Percentiles rank a stretch among this genome's conserved stretches.
Evolutionary conservation across 2,888 invertebrate genomes (phyloP).

Genomic region (Pterobdella sp.): DNA sequence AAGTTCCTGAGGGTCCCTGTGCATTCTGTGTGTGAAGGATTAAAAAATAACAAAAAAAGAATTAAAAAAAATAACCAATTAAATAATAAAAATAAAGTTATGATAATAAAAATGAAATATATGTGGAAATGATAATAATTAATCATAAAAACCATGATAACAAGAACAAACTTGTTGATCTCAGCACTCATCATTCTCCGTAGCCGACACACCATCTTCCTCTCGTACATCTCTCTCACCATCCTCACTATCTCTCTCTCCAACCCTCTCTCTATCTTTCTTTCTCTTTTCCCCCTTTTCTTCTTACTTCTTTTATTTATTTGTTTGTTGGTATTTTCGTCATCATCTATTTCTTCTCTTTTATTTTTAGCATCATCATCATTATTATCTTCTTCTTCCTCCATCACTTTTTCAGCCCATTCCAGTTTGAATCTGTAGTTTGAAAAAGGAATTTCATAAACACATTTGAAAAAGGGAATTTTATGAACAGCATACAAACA

Average conservation of each 20-base stretch:
- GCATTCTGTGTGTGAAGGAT: too few relatives aligned
- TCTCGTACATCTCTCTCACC: not conserved
- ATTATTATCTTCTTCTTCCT: constrained; percentile 2
- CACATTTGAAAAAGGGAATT: not conserved
- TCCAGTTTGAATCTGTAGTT: constrained; percentile 12
- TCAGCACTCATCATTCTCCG: constrained; percentile 15
- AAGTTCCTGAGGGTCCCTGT: too few relatives aligned
- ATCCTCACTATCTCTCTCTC: constrained; percentile 4
- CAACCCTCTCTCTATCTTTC: constrained; percentile 10
- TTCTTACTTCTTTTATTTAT: not conserved
- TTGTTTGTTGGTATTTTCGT: too few relatives aligned
- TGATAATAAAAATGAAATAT: not conserved
- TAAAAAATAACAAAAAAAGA: too few relatives aligned
- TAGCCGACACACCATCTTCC: not conserved
- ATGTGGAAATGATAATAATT: not conserved
- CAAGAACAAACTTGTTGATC: not conserved
- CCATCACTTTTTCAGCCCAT: constrained; percentile 18
- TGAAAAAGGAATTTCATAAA: not conserved
- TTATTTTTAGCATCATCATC: not conserved
- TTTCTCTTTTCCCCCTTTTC: not conserved
- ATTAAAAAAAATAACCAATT: not conserved
- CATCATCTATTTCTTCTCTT: not conserved
- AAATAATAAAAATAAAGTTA: not conserved
- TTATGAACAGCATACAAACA: not conserved
- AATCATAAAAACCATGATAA: not conserved